Evolutionary conservation across 1,140 invertebrate species (phyloP), one percentile per base, ranked within the genome.

Genomic region (Calliphora vicina): DNA sequence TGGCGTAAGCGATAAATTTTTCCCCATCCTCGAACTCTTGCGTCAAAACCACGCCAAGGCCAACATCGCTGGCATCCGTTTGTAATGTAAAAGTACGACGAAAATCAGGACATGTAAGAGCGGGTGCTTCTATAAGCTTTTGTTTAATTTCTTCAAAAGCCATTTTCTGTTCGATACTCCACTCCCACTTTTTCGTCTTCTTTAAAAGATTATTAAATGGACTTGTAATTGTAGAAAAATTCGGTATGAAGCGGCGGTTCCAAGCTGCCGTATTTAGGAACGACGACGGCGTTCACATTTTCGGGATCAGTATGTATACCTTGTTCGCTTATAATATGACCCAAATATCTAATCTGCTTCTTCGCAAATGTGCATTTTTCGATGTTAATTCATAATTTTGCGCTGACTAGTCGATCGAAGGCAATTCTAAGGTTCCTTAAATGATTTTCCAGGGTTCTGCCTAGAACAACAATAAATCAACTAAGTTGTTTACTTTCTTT

Each of bases 261-360:
- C 86, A 91, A 2, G 86, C 86, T 0, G 85, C 76, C 25, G 91
- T 84, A 1, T 90, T 90, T 9, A 91, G 45, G 82, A 91, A 91
- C 17, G n/a, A n/a, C n/a, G n/a, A n/a, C n/a, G n/a, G n/a, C n/a
- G n/a, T n/a, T n/a, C n/a, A n/a, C n/a, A n/a, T n/a, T n/a, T n/a
- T n/a, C n/a, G n/a, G n/a, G n/a, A n/a, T n/a, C 29, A 35, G 29
- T 35, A 8, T 35, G 29, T 35, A 35, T 35, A 35, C 29, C 29
- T 35, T 78, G 26, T 35, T 3, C 4, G 15, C 82, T 83, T 8
- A 91, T 81, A 0, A 87, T 10, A 67, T 88, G 86, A 0, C 90
- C 91, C 15, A 91, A 82, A 57, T 89, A 87, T 42, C 78, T 43
- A 0, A 90, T 84, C 76, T 87, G 85, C 1, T 80, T 45, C 29